A percentile compares a stretch with the other conserved stretches of the same genome.
Conservation (phyloP, 2,113 vertebrate genomes). For the Leptocoma aspasia region DNA sequence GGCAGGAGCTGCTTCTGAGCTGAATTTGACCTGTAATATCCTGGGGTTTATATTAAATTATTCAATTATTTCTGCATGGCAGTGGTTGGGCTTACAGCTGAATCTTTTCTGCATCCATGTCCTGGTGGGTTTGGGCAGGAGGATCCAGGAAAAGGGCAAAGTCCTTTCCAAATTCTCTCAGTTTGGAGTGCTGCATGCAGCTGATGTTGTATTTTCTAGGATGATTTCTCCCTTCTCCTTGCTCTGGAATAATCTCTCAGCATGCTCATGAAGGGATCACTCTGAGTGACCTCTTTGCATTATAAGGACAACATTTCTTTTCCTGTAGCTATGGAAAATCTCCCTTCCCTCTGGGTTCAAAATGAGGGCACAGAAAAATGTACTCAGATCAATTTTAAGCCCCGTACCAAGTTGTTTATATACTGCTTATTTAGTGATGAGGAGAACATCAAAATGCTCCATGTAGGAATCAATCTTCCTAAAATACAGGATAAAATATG, state of each 20-base stretch:
- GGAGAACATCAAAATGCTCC: neutral
- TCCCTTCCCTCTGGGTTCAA: neutral
- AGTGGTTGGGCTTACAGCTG: neutral
- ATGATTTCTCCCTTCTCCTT: neutral
- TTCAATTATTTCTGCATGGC: rapidly evolving
- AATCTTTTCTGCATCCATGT: neutral
- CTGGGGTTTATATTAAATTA: rapidly evolving
- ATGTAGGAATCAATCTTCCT: neutral
- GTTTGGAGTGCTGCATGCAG: neutral
- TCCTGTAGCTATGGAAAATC: neutral
- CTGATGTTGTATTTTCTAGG: neutral
- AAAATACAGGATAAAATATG: neutral
- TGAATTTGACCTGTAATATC: neutral
- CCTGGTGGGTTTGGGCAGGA: neutral
- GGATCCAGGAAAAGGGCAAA: neutral
- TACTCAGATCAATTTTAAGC: neutral
- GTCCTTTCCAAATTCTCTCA: neutral
- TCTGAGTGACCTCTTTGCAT: neutral
- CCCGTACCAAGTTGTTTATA: rapidly evolving
- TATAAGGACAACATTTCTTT: neutral
- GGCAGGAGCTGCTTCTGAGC: neutral
- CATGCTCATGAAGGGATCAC: neutral
- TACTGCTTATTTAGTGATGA: neutral
- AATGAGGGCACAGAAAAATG: neutral
- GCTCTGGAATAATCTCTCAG: neutral